Evolutionary conservation across 2,113 vertebrate genomes (phyloP).

Genomic region (Stegostoma tigrinum): DNA sequence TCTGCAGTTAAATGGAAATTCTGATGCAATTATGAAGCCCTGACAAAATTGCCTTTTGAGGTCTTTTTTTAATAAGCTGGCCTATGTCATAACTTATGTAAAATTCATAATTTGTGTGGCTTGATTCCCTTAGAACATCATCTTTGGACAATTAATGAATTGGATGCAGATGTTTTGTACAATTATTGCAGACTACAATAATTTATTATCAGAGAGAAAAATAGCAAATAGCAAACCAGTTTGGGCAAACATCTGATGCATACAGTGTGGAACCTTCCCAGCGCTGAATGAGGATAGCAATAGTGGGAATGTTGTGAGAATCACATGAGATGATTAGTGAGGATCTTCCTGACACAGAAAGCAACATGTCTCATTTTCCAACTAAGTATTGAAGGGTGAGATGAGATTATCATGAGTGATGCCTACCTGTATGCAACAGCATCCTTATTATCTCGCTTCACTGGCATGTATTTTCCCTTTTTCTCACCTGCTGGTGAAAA

Average conservation of each 20-base stretch:
- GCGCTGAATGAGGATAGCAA: neutral
- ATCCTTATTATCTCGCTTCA: too few relatives aligned
- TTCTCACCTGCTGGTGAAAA: too few relatives aligned
- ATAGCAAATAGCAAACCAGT: neutral
- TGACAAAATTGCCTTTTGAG: neutral
- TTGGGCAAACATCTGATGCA: neutral
- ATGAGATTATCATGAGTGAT: too few relatives aligned
- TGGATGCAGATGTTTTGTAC: neutral
- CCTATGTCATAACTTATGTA: neutral
- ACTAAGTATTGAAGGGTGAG: too few relatives aligned
- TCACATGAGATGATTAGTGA: too few relatives aligned
- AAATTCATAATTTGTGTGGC: neutral
- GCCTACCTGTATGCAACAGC: too few relatives aligned
- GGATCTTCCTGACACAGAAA: too few relatives aligned
- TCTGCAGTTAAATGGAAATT: neutral
- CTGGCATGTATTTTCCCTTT: too few relatives aligned
- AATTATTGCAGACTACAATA: neutral
- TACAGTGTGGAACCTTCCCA: neutral
- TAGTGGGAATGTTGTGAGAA: too few relatives aligned
- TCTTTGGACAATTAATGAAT: neutral
- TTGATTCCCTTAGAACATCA: neutral
- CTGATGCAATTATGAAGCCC: neutral
- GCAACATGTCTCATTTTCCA: too few relatives aligned
- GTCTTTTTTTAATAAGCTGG: neutral
- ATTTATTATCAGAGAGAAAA: neutral